Percentiles rank a stretch among this genome's conserved stretches.
Evolutionary conservation across 2,888 invertebrate species (phyloP).

Genomic region (Monochamus alternatus): DNA sequence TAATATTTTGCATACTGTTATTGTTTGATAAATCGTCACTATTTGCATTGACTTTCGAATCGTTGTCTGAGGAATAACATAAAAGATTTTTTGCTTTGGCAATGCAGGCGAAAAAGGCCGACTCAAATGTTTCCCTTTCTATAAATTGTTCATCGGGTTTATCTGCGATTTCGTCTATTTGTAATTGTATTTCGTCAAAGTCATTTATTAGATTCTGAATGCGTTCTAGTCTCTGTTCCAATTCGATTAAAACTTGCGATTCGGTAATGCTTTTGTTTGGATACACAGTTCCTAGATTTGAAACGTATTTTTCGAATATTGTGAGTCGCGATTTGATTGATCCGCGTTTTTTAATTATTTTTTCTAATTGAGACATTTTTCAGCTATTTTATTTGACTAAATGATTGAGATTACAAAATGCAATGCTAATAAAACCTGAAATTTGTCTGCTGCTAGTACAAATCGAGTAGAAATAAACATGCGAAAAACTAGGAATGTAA

Average conservation of each 20-base stretch:
- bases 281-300: background rate
- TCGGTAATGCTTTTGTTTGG: constrained; percentile 2
- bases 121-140: constrained; percentile 16
- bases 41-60: background rate
- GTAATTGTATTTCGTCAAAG: constrained; percentile 21
- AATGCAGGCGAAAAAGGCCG: background rate
- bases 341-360: constrained; percentile 16
- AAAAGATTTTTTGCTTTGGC: constrained; percentile 13
- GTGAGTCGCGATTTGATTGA: background rate
- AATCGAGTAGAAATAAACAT: too few relatives aligned
- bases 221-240: constrained; percentile 25
- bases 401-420: too few relatives aligned
- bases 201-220: constrained; percentile 10
- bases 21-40: background rate
- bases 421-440: too few relatives aligned
- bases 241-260: constrained; percentile 17
- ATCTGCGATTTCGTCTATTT: constrained; percentile 20
- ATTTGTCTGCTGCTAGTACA: too few relatives aligned
- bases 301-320: constrained; percentile 19
- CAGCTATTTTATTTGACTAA: too few relatives aligned
- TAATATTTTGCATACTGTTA: constrained; percentile 11
- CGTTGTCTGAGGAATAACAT: background rate
- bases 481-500: too few relatives aligned
- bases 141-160: background rate
- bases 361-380: constrained; percentile 7